Evolutionary conservation across 2,113 vertebrate genomes (phyloP).

Genomic region (Pelobates fuscus): DNA sequence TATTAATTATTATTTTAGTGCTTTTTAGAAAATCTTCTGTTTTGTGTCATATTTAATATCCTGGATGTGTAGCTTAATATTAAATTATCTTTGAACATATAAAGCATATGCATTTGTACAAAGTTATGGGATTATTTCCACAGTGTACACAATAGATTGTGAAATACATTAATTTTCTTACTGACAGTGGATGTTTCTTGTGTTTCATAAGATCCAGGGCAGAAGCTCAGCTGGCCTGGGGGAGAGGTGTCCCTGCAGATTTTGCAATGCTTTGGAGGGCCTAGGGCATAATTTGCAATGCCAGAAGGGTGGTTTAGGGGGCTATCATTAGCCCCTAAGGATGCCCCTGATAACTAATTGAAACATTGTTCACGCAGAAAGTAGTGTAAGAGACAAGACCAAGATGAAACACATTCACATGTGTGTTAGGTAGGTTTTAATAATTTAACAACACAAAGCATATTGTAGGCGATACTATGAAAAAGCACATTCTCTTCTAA

Average conservation of each 20-base stretch:
- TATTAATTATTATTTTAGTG: not conserved
- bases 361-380: constrained; percentile 61
- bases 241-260: constrained; percentile 60
- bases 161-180: constrained; percentile 51
- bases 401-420: constrained; percentile 68
- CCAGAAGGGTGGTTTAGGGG: constrained; percentile 62
- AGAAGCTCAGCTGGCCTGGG: constrained; percentile 56
- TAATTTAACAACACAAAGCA: constrained; percentile 71
- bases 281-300: constrained; percentile 62
- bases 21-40: not conserved
- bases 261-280: constrained; percentile 59
- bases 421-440: constrained; percentile 65
- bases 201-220: constrained; percentile 58
- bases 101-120: constrained; percentile 26
- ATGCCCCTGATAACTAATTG: constrained; percentile 65
- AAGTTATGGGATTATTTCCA: constrained; percentile 37
- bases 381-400: constrained; percentile 61
- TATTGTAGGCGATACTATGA: constrained; percentile 43
- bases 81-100: constrained; percentile 10
- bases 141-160: constrained; percentile 31
- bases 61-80: not conserved
- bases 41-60: not conserved
- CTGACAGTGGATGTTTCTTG: constrained; percentile 56
- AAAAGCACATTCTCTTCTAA: constrained; percentile 62
- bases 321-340: constrained; percentile 60